These are phyloP conservation scores for Polydrusus cervinus DNA, from an alignment of 2,888 invertebrate genomes.

Conservation along the genomic window DNA sequence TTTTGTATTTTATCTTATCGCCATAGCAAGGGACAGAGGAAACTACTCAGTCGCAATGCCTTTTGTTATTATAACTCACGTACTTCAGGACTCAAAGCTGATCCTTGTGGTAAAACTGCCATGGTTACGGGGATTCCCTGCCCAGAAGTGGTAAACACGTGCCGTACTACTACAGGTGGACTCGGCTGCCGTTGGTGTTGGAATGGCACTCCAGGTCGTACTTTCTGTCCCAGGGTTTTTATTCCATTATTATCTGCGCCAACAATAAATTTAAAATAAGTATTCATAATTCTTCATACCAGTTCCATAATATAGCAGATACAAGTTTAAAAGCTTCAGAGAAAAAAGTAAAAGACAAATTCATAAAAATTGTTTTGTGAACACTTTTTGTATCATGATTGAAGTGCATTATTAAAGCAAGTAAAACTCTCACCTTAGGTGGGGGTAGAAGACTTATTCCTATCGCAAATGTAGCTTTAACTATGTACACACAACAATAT, in stretches of 20 bases:
- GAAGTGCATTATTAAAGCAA: too few species aligned
- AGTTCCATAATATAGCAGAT: too few species aligned
- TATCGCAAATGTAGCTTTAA: too few species aligned
- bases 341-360: too few species aligned
- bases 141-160: slow-evolving; percentile 76
- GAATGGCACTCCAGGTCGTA: slow-evolving; percentile 68
- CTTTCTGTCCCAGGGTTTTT: slow-evolving; percentile 68
- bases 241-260: slow-evolving; percentile 67
- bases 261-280: slow-evolving; percentile 19
- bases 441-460: too few species aligned
- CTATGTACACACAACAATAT: too few species aligned
- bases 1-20: not conserved
- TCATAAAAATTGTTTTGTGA: too few species aligned
- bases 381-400: too few species aligned
- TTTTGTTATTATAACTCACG: slow-evolving; percentile 61
- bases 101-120: slow-evolving; percentile 73
- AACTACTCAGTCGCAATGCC: not conserved
- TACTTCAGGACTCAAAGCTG: slow-evolving; percentile 70
- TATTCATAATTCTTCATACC: not conserved
- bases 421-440: too few species aligned
- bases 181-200: slow-evolving; percentile 76
- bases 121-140: slow-evolving; percentile 76
- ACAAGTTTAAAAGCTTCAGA: too few species aligned
- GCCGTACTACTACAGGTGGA: slow-evolving; percentile 78
- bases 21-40: too few species aligned